A percentile compares a stretch with the other conserved stretches of the same genome.
Conservation (phyloP, 2,888 invertebrate species). For the Hecatera dysodea region DNA sequence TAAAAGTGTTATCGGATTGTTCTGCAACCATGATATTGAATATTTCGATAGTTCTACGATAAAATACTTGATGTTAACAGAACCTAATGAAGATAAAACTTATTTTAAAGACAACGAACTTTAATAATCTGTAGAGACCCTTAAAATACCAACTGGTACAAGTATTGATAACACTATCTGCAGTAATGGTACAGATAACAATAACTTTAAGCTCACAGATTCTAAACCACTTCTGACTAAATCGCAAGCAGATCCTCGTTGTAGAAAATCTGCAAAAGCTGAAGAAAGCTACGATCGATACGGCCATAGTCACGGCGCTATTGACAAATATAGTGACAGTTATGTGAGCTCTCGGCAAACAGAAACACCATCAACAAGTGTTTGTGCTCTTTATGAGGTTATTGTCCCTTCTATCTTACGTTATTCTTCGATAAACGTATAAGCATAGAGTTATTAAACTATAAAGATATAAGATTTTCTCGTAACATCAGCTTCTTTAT, state of each 20-base stretch:
- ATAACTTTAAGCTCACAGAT: not conserved
- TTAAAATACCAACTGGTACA: not conserved
- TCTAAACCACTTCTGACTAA: not conserved
- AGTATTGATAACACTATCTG: not conserved
- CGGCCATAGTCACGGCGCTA: not conserved
- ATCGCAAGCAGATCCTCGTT: not conserved
- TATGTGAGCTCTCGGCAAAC: conserved; percentile 34
- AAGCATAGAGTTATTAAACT: not conserved
- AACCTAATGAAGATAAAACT: not conserved
- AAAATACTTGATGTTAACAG: not conserved
- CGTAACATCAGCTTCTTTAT: not conserved
- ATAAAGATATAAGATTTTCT: not conserved
- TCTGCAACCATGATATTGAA: not conserved
- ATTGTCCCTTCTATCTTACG: conserved; percentile 25
- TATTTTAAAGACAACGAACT: not conserved
- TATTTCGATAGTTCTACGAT: not conserved
- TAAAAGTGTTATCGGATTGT: not conserved
- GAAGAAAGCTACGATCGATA: not conserved
- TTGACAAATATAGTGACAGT: conserved; percentile 39
- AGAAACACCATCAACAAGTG: conserved; percentile 59
- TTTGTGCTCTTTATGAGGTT: conserved; percentile 36
- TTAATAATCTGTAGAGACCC: not conserved
- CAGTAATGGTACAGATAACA: not conserved
- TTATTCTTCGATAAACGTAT: conserved; percentile 8
- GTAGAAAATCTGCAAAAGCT: not conserved